A percentile compares a stretch with the other conserved stretches of the same genome.
Evolutionary conservation across 1,140 invertebrate genomes (phyloP).

Genomic region (Zeugodacus cucurbitae): DNA sequence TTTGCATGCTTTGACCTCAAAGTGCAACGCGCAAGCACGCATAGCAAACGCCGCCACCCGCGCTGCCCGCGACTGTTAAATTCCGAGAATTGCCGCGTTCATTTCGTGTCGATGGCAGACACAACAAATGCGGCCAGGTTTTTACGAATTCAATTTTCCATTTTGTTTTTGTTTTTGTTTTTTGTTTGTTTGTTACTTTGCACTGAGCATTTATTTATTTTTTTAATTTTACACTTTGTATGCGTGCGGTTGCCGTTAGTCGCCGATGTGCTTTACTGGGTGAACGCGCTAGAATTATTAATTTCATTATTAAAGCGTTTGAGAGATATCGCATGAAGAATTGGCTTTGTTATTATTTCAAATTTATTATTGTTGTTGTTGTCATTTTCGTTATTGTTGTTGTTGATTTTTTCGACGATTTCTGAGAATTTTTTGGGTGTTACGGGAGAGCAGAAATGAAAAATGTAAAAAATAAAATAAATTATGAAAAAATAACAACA

Average conservation of each 20-base stretch:
- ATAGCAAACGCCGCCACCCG: neutral
- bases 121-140: neutral
- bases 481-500: neutral
- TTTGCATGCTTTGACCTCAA: neutral
- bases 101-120: neutral
- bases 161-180: neutral
- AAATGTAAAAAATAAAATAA: neutral
- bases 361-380: neutral
- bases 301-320: neutral
- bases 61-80: neutral
- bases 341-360: neutral
- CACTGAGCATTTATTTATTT: neutral
- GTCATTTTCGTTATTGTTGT: no score
- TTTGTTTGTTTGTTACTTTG: neutral
- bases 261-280: no score
- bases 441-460: neutral
- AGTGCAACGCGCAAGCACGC: neutral
- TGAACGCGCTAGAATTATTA: neutral
- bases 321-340: neutral
- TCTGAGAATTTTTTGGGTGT: neutral
- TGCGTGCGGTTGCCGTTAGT: neutral
- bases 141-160: neutral
- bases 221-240: conserved; percentile 13
- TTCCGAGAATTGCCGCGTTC: neutral
- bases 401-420: neutral